Evolutionary conservation across 2,797 vertebrate genomes (phyloP).

Genomic region (Enteromius argenteus): DNA sequence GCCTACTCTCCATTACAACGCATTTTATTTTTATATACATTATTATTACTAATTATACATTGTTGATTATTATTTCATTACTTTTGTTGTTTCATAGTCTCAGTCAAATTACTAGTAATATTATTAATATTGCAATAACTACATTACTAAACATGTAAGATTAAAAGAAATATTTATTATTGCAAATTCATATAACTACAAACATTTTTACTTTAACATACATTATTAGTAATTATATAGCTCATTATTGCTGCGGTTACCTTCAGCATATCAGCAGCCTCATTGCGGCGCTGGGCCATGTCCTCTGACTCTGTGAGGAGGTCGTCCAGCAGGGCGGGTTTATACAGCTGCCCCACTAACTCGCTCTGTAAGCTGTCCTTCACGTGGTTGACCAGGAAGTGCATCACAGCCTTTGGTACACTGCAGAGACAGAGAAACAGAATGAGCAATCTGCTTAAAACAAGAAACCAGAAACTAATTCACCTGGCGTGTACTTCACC

Average conservation of each 20-base stretch:
- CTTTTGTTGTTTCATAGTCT: background rate
- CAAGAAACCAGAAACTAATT: background rate
- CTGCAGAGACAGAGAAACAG: slow-evolving; percentile 70
- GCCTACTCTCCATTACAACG: background rate
- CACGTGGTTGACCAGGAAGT: slow-evolving; percentile 98
- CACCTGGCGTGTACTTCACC: slow-evolving; percentile 70
- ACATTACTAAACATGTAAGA: background rate
- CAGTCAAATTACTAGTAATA: background rate
- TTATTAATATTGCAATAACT: background rate
- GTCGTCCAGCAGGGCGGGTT: slow-evolving; percentile 89
- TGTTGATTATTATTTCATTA: background rate
- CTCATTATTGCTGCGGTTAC: slow-evolving; percentile 70
- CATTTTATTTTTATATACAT: background rate
- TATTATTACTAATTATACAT: background rate
- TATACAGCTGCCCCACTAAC: slow-evolving; percentile 96
- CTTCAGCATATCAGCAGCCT: slow-evolving; percentile 98
- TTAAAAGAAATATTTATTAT: background rate
- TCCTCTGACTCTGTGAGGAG: slow-evolving; percentile 97
- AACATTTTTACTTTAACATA: background rate
- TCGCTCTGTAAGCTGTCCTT: slow-evolving; percentile 98
- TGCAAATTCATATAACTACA: background rate
- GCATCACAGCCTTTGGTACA: slow-evolving; percentile 98
- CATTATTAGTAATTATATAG: background rate
- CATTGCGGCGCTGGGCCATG: slow-evolving; percentile 97
- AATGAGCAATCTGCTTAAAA: background rate